Conservation (phyloP, 2,113 vertebrate genomes). For the Petrocephalus microphthalmus region DNA sequence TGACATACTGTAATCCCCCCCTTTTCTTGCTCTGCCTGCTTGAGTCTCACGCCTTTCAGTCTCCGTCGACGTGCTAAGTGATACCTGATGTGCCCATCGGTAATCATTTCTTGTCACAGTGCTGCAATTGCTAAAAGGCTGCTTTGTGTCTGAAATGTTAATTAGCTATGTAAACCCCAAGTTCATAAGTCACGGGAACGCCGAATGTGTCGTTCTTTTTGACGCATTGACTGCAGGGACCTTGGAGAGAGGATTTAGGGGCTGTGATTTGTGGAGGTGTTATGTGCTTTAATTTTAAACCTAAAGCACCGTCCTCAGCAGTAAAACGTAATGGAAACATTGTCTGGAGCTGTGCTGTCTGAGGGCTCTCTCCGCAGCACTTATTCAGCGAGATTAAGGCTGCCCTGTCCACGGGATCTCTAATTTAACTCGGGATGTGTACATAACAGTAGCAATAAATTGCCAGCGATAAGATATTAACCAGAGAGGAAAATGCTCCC, state of each 20-base stretch:
- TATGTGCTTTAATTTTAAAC: conserved; percentile 7
- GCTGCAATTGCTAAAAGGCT: not conserved
- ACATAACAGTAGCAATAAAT: conserved; percentile 44
- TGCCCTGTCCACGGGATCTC: conserved; percentile 35
- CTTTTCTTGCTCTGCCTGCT: not conserved
- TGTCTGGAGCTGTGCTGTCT: not conserved
- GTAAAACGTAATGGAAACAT: not conserved
- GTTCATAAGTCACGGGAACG: not conserved
- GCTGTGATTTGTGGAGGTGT: not conserved
- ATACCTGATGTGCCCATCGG: not conserved
- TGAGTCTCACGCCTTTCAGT: not conserved
- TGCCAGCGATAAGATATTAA: conserved; percentile 38
- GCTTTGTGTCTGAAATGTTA: not conserved
- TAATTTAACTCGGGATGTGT: conserved; percentile 23
- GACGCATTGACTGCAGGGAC: not conserved
- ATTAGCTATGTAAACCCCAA: not conserved
- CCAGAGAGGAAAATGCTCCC: conserved; percentile 20
- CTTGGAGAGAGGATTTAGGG: not conserved
- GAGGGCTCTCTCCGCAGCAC: not conserved
- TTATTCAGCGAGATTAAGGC: conserved; percentile 12
- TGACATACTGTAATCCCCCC: not conserved
- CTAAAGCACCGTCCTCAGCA: not conserved
- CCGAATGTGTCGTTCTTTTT: not conserved
- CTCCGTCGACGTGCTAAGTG: not conserved
- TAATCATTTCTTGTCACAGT: not conserved